Base-by-base conservation (phyloP, 2,113 vertebrate species). In the Mugil cephalus region DNA sequence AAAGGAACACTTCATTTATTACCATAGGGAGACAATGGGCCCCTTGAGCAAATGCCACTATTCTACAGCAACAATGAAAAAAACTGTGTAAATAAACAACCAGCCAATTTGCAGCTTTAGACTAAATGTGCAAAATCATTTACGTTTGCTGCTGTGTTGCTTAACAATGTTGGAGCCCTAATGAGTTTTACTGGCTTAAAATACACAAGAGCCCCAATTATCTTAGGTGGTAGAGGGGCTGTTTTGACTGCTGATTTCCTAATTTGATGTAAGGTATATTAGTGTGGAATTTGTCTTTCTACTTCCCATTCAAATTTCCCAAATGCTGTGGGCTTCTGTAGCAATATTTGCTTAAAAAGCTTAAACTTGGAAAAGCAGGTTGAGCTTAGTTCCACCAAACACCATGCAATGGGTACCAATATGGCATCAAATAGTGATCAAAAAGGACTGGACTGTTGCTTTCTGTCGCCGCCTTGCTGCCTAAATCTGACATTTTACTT, bases 1-100 rank as follows among this genome's bases (percentile, higher is more conserved):
- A 60, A 50, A 45, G 34, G 19, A 47, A 52, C 0, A 46, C 17
- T 45, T 84, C 59, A 80, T 80, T 72, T 43, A 77, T 63, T 54
- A 38, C 68, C 43, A 14, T 7, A 42, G 72, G 56, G 62, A 52
- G 34, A 30, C 19, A 51, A 52, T 13, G 40, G 39, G 30, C 46
- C 64, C 58, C 19, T 45, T 10, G 51, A 53, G 10, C 36, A 15
- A 42, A 51, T 68, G 50, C 51, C 40, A 14, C n/a, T 4, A n/a
- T 39, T 42, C 21, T 6, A 18, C 62, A 8, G 43, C 21, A 40
- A 11, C 13, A 30, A 5, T 30, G 24, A 30, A 30, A 30, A n/a
- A 30, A 30, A 30, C 24, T 30, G 24, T 30, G 24, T 30, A 30
- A 30, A 30, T 30, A 30, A 30, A 30, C 5, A 30, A 43, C 51